Conservation (phyloP, 2,113 vertebrate genomes). For the Pipa parva region DNA sequence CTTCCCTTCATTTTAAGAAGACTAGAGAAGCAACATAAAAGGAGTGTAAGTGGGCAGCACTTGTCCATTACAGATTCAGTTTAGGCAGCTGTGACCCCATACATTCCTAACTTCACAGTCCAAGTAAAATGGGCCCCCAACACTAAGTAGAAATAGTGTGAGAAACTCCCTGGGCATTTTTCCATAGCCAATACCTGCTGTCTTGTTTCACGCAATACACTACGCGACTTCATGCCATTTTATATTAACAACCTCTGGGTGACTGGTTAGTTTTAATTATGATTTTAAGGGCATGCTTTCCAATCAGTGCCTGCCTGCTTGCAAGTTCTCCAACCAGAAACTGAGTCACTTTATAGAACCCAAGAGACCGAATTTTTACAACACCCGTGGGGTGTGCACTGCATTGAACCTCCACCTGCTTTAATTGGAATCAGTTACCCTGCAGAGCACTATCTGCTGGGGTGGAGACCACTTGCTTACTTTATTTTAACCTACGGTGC, state of each 20-base stretch:
- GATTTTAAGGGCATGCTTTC: neutral
- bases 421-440: too few relatives aligned
- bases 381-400: too few relatives aligned
- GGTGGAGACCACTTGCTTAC: too few relatives aligned
- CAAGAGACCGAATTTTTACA: too few relatives aligned
- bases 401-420: too few relatives aligned
- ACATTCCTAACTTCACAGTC: neutral
- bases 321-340: too few relatives aligned
- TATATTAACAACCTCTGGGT: too few relatives aligned
- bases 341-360: too few relatives aligned
- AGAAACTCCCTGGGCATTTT: neutral
- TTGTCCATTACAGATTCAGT: conserved; percentile 10
- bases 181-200: too few relatives aligned
- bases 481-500: too few relatives aligned
- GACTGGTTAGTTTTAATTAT: too few relatives aligned
- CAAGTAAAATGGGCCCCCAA: neutral
- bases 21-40: conserved; percentile 62
- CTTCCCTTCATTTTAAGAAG: conserved; percentile 66
- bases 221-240: conserved; percentile 1
- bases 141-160: conserved; percentile 9
- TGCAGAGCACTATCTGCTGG: too few relatives aligned
- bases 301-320: neutral
- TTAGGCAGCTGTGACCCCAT: conserved; percentile 50
- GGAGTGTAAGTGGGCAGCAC: conserved; percentile 60
- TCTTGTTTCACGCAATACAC: neutral